phyloP scores from a whole-genome alignment of 2,113 vertebrate species.

The Acrocephalus kingi region DNA sequence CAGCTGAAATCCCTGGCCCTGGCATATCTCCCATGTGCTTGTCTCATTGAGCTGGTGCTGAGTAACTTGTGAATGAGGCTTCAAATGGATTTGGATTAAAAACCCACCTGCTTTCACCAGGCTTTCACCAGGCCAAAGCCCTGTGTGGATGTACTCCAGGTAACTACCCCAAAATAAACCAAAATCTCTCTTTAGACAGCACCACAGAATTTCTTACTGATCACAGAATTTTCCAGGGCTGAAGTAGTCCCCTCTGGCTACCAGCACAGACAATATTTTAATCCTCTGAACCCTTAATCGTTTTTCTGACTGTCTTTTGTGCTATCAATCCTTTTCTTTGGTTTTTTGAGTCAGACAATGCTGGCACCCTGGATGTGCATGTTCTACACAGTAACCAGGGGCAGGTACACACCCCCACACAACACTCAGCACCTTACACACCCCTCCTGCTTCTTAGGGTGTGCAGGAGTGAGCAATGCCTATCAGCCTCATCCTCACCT shows the following conservation, averaged over 20 bases:
- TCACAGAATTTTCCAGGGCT: not conserved
- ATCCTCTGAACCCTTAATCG: accelerated
- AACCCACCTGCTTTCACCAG: not conserved
- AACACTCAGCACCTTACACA: not conserved
- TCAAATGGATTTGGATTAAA: not conserved
- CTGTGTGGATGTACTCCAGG: not conserved
- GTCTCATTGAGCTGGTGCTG: not conserved
- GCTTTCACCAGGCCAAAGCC: not conserved
- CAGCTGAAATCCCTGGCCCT: not conserved
- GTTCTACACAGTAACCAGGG: not conserved
- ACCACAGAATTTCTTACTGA: not conserved
- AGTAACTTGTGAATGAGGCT: not conserved
- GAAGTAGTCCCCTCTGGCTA: not conserved
- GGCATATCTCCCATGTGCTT: not conserved
- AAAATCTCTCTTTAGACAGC: not conserved
- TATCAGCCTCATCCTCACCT: not conserved
- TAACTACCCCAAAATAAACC: not conserved
- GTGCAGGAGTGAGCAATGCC: not conserved
- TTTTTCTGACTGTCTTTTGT: not conserved
- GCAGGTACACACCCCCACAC: not conserved
- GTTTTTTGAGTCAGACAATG: not conserved
- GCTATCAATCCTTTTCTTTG: not conserved
- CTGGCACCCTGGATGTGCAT: not conserved
- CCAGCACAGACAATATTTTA: not conserved
- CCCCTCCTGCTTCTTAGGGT: not conserved